Base-by-base conservation (phyloP, 2,113 vertebrate genomes). In the Sisor rabdophorus region DNA sequence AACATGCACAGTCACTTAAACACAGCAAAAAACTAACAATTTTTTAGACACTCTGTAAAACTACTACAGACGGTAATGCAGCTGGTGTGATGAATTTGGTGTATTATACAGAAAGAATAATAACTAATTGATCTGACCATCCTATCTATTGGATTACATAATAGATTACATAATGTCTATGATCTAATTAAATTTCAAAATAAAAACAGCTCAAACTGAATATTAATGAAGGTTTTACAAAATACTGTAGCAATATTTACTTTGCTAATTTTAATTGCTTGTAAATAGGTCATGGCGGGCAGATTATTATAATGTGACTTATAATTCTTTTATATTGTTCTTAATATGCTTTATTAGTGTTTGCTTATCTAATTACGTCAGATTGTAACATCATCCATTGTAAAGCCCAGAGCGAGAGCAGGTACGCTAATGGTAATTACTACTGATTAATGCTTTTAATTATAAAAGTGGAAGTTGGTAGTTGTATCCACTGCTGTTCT, bases 321-420 rank as follows among this genome's bases (percentile, higher is more conserved):
- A 44, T 44, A 44, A 44, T 44, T 44, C 40, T 44, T 44, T 44
- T 9, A 44, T 44, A 44, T 9, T 44, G 16, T 28, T 30, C 10
- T 11, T 69, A 52, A 28, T 67, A 48, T 69, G 17, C 47, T 52
- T 30, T 48, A 69, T 69, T 69, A 69, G 65, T 52, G 47, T 52
- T 69, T 52, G 47, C 65, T 69, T 69, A 19, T 52, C 65, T 20
- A 52, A 52, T 69, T 69, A 69, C 26, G 2, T 69, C 65, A 69
- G 47, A 69, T 69, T 69, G 65, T 47, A 69, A 52, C 65, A 69
- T 69, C 48, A 69, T 69, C 47, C 16, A 69, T 69, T 69, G 65
- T 69, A 11, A 16, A 20, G 48, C 47, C 47, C 10, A 10, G 65
- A 69, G 65, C 24, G 11, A 52, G 15, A 11, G 24, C 47, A 4